A percentile compares a stretch with the other conserved stretches of the same genome.
phyloP scores from a whole-genome alignment of 92 coral and sea anemone species.

The Diadumene lineata region DNA sequence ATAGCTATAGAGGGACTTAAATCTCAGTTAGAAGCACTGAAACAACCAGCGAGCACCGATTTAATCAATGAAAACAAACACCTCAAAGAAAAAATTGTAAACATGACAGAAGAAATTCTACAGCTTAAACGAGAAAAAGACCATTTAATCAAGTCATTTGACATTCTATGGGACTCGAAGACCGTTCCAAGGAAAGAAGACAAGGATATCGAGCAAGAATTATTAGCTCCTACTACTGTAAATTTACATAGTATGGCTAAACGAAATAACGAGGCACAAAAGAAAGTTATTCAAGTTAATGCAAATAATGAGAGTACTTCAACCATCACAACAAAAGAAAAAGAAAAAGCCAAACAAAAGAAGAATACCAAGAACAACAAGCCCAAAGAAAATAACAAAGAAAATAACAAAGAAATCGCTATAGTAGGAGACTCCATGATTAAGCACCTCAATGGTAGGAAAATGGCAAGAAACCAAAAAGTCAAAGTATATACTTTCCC shows the following conservation, averaged over 20 bases:
- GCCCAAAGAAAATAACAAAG: neutral
- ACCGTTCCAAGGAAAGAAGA: neutral
- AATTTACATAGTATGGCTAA: neutral
- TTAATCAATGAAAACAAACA: conserved; percentile 4
- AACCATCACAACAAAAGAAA: too few relatives aligned
- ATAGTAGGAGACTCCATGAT: conserved; percentile 6
- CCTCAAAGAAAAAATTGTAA: neutral
- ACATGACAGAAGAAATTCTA: neutral
- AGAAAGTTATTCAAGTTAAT: too few relatives aligned
- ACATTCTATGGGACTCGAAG: neutral
- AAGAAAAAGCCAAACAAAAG: too few relatives aligned
- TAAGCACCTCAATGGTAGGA: neutral
- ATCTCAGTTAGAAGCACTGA: neutral
- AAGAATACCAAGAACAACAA: neutral
- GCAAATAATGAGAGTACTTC: too few relatives aligned
- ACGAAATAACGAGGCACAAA: too few relatives aligned
- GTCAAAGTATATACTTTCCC: neutral
- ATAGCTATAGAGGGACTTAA: neutral
- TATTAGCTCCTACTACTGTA: neutral
- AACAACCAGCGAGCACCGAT: neutral
- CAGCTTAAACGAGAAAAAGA: conserved; percentile 4
- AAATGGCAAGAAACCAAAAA: neutral
- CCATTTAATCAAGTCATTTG: conserved; percentile 9
- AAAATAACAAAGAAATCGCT: neutral
- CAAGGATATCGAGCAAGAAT: neutral